phyloP scores from a whole-genome alignment of 2,888 invertebrate genomes.

The Platycheirus albimanus region DNA sequence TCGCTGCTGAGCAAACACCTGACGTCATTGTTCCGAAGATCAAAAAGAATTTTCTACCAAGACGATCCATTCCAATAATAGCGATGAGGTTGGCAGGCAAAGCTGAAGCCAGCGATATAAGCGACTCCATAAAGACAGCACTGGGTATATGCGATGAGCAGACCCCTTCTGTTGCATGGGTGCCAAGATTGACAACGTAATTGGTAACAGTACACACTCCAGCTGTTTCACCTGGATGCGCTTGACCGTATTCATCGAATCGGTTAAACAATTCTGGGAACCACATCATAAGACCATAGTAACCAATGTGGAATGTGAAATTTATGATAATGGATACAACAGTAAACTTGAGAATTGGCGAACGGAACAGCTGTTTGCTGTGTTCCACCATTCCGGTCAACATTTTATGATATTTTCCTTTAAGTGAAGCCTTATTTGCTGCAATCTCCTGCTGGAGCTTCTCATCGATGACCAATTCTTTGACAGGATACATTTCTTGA shows the following conservation, averaged over 20 bases:
- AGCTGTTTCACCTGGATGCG: constrained; percentile 86
- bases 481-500: constrained; percentile 90
- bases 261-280: constrained; percentile 97
- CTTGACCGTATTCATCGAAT: constrained; percentile 90
- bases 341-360: constrained; percentile 92
- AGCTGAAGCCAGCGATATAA: constrained; percentile 93
- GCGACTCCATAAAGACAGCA: constrained; percentile 92
- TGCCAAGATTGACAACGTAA: constrained; percentile 88
- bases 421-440: constrained; percentile 83
- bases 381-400: constrained; percentile 90
- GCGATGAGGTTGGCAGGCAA: constrained; percentile 93
- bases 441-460: constrained; percentile 81
- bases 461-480: constrained; percentile 87
- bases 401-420: constrained; percentile 89
- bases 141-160: constrained; percentile 90
- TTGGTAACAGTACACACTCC: constrained; percentile 90
- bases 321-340: constrained; percentile 93
- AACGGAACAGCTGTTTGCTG: constrained; percentile 90
- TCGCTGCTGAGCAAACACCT: constrained; percentile 91
- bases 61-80: constrained; percentile 91
- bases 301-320: constrained; percentile 97
- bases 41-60: constrained; percentile 89
- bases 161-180: constrained; percentile 84
- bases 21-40: constrained; percentile 94
- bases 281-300: constrained; percentile 98